Evolutionary conservation across 2,888 invertebrate species (phyloP), one percentile per base, ranked within the genome.

Genomic region (Malachius bipustulatus): DNA sequence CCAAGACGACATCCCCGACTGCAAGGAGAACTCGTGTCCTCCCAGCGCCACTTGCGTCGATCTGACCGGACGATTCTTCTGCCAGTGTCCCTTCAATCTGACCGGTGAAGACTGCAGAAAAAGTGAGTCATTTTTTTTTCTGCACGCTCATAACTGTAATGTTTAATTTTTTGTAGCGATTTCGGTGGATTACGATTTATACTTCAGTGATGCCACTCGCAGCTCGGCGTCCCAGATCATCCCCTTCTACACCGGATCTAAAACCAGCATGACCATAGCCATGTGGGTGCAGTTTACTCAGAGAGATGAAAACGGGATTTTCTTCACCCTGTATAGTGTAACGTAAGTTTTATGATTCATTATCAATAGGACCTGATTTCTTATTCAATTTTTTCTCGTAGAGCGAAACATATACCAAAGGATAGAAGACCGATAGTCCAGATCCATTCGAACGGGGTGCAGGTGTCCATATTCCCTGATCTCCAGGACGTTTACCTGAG

Each of bases 71-170:
- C 77, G 80, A 50, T 90, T 89, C 67, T 90, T 89, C 58, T 97
- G 97, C 54, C 88, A 91, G 59, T 97, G 97, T 69, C 93, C 94
- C 4, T 90, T 94, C 60, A 94, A 94, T 56, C 72, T 90, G 51
- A 96, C 94, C 13, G 97, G 97, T 33, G 90, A 91, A 56, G 89
- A 91, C 55, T 97, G 97, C 55, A 75, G 91, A 56, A 96, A 96
- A 71, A 81, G 89, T 90, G 71, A 69, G 74, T 30, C 10, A 19
- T 31, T 38, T n/a, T 34, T 36, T 16, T 26, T 16, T 24, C 16
- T 39, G 4, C 30, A 35, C 39, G 41, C 40, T 41, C 14, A 33
- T 27, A 6, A 36, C 11, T 26, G 26, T 19, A 39, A 24, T 42
- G 30, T 39, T 35, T 19, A 36, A 19, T 47, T 49, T 37, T 47